Conservation (phyloP, 2,888 invertebrate genomes). For the Sycophila texana region DNA sequence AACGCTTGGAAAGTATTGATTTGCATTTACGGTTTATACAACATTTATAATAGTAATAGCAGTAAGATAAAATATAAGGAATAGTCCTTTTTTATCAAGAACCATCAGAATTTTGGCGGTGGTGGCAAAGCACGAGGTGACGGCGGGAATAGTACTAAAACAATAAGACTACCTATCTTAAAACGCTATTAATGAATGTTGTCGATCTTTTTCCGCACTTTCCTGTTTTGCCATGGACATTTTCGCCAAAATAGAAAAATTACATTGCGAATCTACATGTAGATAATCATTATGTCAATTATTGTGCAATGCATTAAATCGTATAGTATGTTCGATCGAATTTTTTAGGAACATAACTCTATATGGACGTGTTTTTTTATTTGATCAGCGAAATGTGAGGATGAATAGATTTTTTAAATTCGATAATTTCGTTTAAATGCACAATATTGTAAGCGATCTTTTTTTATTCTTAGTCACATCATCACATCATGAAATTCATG, state of each 20-base stretch:
- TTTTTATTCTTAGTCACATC: constrained; percentile 3
- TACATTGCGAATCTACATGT: constrained; percentile 27
- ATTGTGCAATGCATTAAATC: constrained; percentile 49
- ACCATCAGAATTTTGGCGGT: constrained; percentile 38
- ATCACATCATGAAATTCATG: constrained; percentile 8
- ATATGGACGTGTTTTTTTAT: constrained; percentile 14
- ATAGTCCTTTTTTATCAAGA: constrained; percentile 30
- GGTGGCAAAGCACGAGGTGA: constrained; percentile 56
- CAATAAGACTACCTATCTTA: background rate
- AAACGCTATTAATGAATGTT: background rate
- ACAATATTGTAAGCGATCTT: constrained; percentile 37
- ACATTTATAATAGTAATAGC: background rate
- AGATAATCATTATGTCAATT: constrained; percentile 38
- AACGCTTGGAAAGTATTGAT: too few relatives aligned
- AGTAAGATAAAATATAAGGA: background rate
- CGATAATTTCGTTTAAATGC: constrained; percentile 39
- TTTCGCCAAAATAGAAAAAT: constrained; percentile 22
- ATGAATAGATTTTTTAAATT: constrained; percentile 28
- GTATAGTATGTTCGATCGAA: constrained; percentile 3
- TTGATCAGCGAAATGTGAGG: constrained; percentile 1
- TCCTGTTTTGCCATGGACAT: constrained; percentile 54
- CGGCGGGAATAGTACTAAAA: constrained; percentile 39
- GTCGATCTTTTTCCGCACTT: constrained; percentile 33
- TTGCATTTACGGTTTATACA: too few relatives aligned
- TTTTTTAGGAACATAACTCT: constrained; percentile 22